Base-by-base conservation (phyloP, 2,113 vertebrate species). In the Myodes glareolus region DNA sequence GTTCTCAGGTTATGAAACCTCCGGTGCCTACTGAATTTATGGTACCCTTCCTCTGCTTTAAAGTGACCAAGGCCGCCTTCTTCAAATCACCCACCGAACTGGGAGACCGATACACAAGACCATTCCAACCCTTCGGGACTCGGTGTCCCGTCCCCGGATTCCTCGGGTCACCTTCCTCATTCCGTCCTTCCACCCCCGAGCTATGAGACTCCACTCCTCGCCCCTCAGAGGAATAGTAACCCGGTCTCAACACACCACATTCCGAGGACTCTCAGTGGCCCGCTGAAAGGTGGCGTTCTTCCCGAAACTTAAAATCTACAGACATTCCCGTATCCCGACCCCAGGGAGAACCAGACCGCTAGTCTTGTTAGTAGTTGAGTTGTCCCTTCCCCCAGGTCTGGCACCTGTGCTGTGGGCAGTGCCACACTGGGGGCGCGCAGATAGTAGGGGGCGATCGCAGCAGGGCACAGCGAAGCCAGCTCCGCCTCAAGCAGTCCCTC, bases 401-500 rank as follows among this genome's bases (percentile, higher is more conserved):
- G 96, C 91, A 98, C 97, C 97, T 98, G 97, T 91, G 97, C 81
- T 4, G 92, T 17, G 5, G 95, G 96, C 86, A 97, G 88, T 47
- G 97, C 97, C 97, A 98, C 95, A 50, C 98, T 97, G 73, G 98
- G 98, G 21, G 97, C 94, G 0, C 97, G 98, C 91, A 93, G 68
- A 88, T 98, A 98, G 94, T 98, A 98, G 7, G 98, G 98, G 25
- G 97, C 97, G 14, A 98, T 47, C 7, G 96, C 65, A 3, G 96
- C 72, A 3, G 97, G 96, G 88, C 98, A 97, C 25, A 97, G 90
- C 0, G 98, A 31, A 11, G 98, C 96, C 80, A 98, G 77, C 19
- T 98, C 98, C 0, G 95, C 97, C 90, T 98, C 98, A 88, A 98
- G 94, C 65, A 98, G 96, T 55, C 98, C 98, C 93, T 98, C 98